These are phyloP conservation scores for Adrianichthys oophorus DNA, from an alignment of 2,797 vertebrate species.

Conservation along the genomic window DNA sequence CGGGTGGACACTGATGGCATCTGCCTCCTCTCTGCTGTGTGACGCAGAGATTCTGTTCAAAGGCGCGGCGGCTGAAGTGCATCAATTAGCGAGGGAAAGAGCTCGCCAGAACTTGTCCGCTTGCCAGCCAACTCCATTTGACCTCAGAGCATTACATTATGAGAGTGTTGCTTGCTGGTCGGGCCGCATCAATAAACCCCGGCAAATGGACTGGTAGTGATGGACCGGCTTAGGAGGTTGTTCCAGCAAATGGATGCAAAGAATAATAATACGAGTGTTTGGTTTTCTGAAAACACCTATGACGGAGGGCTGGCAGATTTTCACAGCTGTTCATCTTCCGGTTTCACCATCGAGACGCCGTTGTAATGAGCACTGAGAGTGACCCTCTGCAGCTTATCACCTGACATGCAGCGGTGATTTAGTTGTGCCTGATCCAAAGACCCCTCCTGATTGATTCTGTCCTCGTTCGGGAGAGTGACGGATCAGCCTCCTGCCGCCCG, in stretches of 20 bases:
- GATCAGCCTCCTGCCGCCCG: conserved; percentile 46
- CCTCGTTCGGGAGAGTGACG: conserved; percentile 66
- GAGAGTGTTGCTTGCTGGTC: conserved; percentile 47
- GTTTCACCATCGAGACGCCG: conserved; percentile 23
- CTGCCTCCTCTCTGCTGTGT: conserved; percentile 69
- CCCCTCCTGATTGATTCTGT: conserved; percentile 71
- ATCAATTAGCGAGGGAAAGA: conserved; percentile 72
- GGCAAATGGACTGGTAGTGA: conserved; percentile 69
- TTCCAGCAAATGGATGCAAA: conserved; percentile 54
- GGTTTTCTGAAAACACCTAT: conserved; percentile 9
- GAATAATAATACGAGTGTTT: conserved; percentile 55
- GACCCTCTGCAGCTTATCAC: conserved; percentile 41
- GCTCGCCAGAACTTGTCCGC: conserved; percentile 36
- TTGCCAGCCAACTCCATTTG: conserved; percentile 58
- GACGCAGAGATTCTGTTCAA: conserved; percentile 77
- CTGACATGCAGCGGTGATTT: conserved; percentile 60
- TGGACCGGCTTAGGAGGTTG: conserved; percentile 58
- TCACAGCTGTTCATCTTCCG: conserved; percentile 50
- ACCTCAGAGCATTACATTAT: conserved; percentile 67
- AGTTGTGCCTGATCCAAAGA: conserved; percentile 44
- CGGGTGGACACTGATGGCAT: conserved; percentile 71
- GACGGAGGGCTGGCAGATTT: conserved; percentile 13
- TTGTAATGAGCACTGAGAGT: conserved; percentile 30
- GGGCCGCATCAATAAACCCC: conserved; percentile 47
- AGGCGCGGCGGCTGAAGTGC: conserved; percentile 74